phyloP scores from a whole-genome alignment of 2,888 invertebrate species.

The Cephus pulcher region DNA sequence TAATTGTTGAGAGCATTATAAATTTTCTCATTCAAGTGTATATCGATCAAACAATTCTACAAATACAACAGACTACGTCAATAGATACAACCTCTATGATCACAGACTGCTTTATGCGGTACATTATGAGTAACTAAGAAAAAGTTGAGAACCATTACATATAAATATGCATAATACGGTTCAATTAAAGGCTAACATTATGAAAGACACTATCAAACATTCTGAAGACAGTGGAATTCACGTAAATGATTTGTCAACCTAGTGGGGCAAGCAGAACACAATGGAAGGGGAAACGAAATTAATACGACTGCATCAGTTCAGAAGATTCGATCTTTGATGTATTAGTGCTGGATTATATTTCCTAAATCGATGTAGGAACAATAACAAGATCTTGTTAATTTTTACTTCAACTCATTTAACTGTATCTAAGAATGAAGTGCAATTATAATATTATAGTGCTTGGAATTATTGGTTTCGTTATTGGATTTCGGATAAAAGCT shows the following conservation, averaged over 20 bases:
- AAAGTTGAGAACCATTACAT: neutral
- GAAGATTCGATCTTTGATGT: neutral
- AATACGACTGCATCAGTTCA: neutral
- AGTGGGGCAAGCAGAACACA: neutral
- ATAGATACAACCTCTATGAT: neutral
- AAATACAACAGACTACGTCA: neutral
- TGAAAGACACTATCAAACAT: neutral
- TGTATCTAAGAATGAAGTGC: neutral
- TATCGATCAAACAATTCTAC: constrained; percentile 41
- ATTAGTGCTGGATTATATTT: neutral
- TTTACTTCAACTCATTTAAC: neutral
- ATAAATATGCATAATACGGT: neutral
- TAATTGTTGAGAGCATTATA: constrained; percentile 32
- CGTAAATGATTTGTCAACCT: neutral
- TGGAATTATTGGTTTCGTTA: neutral
- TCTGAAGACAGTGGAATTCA: neutral
- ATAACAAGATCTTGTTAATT: neutral
- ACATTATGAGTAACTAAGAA: neutral
- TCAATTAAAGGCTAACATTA: neutral
- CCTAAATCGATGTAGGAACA: neutral
- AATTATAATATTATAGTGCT: neutral
- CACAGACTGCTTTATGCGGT: neutral
- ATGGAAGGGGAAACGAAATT: neutral
- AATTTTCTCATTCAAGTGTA: constrained; percentile 15
- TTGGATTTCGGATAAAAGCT: constrained; percentile 5